A percentile compares a stretch with the other conserved stretches of the same genome.
Conservation (phyloP, 2,888 invertebrate genomes). For the Himalopsyche anomala region DNA sequence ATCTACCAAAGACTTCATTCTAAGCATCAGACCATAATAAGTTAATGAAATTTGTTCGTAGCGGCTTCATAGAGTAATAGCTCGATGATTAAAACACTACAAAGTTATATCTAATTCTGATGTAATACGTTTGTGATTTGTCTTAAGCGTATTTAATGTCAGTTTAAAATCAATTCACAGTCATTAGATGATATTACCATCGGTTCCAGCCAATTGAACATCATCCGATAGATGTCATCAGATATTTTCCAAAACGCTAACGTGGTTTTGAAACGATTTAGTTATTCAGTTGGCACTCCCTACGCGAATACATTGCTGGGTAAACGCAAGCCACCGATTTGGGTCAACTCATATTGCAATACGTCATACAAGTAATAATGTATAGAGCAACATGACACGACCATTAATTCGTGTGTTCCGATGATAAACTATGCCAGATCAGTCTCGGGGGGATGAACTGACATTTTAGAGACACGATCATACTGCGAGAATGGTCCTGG, state of each 20-base stretch:
- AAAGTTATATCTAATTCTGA: no score
- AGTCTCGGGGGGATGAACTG: neutral
- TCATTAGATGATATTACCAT: neutral
- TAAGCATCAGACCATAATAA: no score
- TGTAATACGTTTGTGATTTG: no score
- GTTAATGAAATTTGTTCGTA: no score
- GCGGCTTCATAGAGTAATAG: no score
- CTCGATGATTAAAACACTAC: no score
- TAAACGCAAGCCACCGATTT: conserved; percentile 6
- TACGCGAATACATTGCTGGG: neutral
- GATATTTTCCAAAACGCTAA: neutral
- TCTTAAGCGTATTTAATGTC: no score
- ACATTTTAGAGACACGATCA: neutral
- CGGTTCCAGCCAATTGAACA: neutral
- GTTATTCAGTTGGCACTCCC: conserved; percentile 12
- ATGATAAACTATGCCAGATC: conserved; percentile 9
- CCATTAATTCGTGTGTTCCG: conserved; percentile 20
- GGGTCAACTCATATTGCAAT: conserved; percentile 13
- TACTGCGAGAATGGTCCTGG: neutral
- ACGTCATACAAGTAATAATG: neutral
- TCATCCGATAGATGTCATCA: neutral
- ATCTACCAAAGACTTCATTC: no score
- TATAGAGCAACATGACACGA: neutral
- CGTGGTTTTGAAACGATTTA: neutral
- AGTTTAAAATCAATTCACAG: no score